Evolutionary conservation across 2,888 invertebrate genomes (phyloP).

Genomic region (Drosophila flavopinicola): DNA sequence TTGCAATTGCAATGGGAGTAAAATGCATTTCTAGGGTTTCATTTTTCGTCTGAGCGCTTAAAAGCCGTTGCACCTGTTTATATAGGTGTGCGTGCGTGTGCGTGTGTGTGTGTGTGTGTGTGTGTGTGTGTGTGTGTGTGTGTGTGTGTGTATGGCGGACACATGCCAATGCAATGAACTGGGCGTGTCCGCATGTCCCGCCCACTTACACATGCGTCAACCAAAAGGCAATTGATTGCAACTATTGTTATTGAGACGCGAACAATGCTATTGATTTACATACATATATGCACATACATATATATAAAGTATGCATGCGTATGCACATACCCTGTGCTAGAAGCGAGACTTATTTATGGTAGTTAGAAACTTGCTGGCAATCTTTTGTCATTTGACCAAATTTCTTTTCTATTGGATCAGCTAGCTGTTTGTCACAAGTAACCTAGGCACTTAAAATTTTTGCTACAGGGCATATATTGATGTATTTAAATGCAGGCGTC

Average conservation of each 20-base stretch:
- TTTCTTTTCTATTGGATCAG: too few species aligned
- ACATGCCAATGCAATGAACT: conserved; percentile 18
- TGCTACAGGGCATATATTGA: background rate
- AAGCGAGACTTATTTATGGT: too few species aligned
- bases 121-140: background rate
- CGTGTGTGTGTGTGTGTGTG: background rate
- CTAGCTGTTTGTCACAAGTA: too few species aligned
- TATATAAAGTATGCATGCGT: background rate
- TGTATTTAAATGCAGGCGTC: conserved; percentile 18
- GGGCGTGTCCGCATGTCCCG: conserved; percentile 43
- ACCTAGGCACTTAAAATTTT: background rate
- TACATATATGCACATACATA: background rate
- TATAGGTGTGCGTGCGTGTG: conserved; percentile 10
- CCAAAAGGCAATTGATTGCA: conserved; percentile 45
- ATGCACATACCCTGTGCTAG: conserved; percentile 1
- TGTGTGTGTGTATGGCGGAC: background rate
- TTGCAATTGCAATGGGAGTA: conserved; percentile 35
- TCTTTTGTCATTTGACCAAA: too few species aligned
- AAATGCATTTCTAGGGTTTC: conserved; percentile 69
- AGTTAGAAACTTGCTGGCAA: too few species aligned
- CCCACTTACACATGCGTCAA: conserved; percentile 2
- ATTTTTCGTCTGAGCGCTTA: conserved; percentile 47
- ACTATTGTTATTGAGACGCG: conserved; percentile 42
- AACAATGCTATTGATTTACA: conserved; percentile 18
- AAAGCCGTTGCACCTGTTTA: conserved; percentile 47